Base-by-base conservation (phyloP, 2,888 invertebrate species). In the Carcina quercana region DNA sequence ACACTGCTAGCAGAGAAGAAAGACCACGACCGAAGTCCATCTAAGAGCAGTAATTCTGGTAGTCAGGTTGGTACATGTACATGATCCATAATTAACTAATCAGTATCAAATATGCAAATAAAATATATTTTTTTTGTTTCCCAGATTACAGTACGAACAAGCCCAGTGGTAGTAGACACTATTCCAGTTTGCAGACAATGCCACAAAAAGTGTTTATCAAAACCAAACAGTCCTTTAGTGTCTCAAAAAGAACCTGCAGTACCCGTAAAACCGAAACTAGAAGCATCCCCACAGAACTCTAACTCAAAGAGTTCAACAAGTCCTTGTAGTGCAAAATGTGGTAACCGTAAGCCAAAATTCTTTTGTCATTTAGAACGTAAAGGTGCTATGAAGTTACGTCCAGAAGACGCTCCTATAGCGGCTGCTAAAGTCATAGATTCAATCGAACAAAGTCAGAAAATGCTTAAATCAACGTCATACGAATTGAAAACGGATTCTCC, bases 91-190 rank as follows among this genome's bases (percentile, higher is more conserved):
- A 4, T n/a, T n/a, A 10, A 20, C 3, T 1, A 7, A 8, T 20
- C 8, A 7, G 2, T 7, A 19, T 19, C 8, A 1, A 22, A 22
- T 22, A 22, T 11, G 22, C n/a, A 10, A 22, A 11, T 13, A 11
- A 8, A 13, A 2, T 12, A 22, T 14, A 14, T 13, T 20, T 28
- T 25, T 42, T 35, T 7, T 32, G 37, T 74, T 82, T 41, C n/a
- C n/a, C 75, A 92, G 91, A 91, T 91, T 45, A 92, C 92, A 28
- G 91, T 92, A 34, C 86, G 91, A 53, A 92, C 92, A 30, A 91
- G 91, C 68, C 91, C 91, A 37, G 87, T 89, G 37, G 87, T 89
- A 31, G 88, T 89, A 39, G 92, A 91, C 70, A 88, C 89, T 35
- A 86, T 91, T 54, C 87, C 90, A 32, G 89, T 92, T 33, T 92